A percentile compares a stretch with the other conserved stretches of the same genome.
phyloP scores from a whole-genome alignment of 2,888 invertebrate genomes.

The Agonopterix subpropinquella region DNA sequence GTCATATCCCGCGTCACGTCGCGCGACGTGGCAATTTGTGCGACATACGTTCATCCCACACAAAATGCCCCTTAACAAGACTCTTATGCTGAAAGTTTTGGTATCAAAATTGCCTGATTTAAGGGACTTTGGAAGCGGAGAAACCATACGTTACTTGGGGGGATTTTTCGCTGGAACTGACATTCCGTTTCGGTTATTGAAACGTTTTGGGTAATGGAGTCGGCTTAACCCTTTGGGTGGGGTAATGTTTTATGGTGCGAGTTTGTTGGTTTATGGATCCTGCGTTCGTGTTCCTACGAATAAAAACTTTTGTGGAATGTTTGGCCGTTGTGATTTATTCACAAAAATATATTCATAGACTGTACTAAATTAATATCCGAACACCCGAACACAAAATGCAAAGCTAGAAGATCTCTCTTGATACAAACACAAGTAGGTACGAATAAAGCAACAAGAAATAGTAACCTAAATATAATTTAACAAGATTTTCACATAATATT shows the following conservation, averaged over 20 bases:
- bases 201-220: constrained; percentile 20
- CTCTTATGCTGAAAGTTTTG: no score
- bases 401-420: no score
- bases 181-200: constrained; percentile 13
- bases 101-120: constrained; percentile 2
- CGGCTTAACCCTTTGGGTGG: constrained; percentile 10
- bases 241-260: not conserved
- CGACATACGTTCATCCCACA: not conserved
- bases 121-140: not conserved
- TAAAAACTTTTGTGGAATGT: no score
- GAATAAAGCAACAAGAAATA: no score
- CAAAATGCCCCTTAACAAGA: no score
- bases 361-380: no score
- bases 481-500: no score
- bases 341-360: no score
- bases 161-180: constrained; percentile 13
- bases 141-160: not conserved
- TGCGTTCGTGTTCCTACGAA: not conserved
- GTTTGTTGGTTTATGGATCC: constrained; percentile 3
- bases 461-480: no score
- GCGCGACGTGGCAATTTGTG: constrained; percentile 16
- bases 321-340: no score
- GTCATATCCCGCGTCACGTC: constrained; percentile 19
- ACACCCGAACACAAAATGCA: no score
- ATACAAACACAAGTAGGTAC: no score